These are phyloP conservation scores for Agrochola litura DNA, from an alignment of 2,888 invertebrate species.

Conservation along the genomic window DNA sequence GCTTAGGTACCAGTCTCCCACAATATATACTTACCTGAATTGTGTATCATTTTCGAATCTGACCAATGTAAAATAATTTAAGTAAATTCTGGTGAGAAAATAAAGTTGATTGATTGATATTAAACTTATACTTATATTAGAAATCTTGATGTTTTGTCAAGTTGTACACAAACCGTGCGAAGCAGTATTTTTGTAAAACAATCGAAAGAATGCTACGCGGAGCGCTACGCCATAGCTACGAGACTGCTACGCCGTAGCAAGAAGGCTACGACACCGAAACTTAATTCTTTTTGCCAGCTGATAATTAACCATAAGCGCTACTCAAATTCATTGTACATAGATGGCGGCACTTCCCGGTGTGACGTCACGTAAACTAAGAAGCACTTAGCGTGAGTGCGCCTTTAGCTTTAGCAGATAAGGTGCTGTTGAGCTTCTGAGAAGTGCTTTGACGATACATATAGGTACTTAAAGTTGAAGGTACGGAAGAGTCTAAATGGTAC, in stretches of 20 bases:
- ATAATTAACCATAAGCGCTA: conserved; percentile 1
- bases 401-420: conserved; percentile 26
- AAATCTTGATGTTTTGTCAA: neutral
- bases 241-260: conserved; percentile 21
- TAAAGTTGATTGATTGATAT: neutral
- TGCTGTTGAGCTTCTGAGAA: neutral
- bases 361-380: conserved; percentile 30
- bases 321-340: conserved; percentile 3
- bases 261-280: neutral
- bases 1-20: no score
- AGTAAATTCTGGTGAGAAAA: no score
- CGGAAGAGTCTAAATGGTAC: no score
- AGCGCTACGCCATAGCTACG: conserved; percentile 6
- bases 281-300: neutral
- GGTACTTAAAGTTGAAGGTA: neutral
- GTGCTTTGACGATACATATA: neutral
- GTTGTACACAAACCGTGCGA: neutral
- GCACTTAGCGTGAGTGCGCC: conserved; percentile 42
- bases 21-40: no score
- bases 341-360: conserved; percentile 1
- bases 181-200: neutral
- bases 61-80: no score
- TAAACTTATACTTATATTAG: neutral
- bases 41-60: no score
- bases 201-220: neutral